Evolutionary conservation across 2,113 vertebrate genomes (phyloP).

Genomic region (Cercocebus atys): DNA sequence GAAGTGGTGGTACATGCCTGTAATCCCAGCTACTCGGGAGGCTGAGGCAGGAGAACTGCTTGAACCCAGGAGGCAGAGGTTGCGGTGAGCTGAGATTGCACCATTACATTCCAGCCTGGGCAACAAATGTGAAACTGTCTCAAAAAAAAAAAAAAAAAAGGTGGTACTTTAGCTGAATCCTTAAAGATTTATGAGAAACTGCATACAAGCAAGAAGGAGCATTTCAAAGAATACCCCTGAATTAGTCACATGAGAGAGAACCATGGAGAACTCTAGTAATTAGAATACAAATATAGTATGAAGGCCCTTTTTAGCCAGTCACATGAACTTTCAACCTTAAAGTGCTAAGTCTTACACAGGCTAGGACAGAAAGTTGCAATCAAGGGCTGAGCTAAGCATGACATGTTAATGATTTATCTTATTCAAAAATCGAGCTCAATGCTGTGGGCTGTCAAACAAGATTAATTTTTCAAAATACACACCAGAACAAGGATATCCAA

Average conservation of each 20-base stretch:
- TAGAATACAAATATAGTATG: background rate
- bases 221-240: background rate
- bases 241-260: background rate
- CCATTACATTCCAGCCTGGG: too few species aligned
- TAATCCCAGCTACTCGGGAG: too few species aligned
- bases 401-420: conserved; percentile 23
- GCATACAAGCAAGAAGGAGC: background rate
- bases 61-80: too few species aligned
- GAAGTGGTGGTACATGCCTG: too few species aligned
- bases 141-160: background rate
- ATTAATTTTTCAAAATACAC: conserved; percentile 36
- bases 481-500: background rate
- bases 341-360: background rate
- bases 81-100: too few species aligned
- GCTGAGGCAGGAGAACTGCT: too few species aligned
- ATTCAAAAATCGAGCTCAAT: conserved; percentile 5
- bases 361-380: background rate
- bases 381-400: background rate
- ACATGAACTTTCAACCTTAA: conserved; percentile 21
- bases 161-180: background rate
- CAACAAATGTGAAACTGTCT: too few species aligned
- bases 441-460: background rate
- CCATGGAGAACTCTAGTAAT: background rate
- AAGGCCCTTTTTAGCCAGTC: background rate
- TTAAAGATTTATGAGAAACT: background rate